phyloP scores from a whole-genome alignment of 2,888 invertebrate species.

The Pristionchus exspectatus region DNA sequence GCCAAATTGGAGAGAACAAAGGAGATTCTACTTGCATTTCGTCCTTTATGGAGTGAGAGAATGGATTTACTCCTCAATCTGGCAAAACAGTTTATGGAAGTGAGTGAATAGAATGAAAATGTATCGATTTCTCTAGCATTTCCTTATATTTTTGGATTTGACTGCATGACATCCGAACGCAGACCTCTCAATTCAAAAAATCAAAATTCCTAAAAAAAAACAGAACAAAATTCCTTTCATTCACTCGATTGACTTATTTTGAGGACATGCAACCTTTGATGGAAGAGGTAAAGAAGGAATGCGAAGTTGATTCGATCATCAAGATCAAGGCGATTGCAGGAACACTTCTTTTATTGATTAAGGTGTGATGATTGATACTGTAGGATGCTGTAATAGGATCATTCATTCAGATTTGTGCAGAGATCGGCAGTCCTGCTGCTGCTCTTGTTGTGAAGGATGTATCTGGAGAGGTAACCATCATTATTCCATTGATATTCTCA shows the following conservation, averaged over 20 bases:
- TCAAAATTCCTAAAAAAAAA: too few species aligned
- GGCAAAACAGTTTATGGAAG: slow-evolving; percentile 44
- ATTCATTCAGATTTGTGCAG: slow-evolving; percentile 26
- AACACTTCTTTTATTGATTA: neutral
- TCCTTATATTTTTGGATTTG: too few species aligned
- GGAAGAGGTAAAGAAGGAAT: slow-evolving; percentile 29
- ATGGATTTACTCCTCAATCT: slow-evolving; percentile 43
- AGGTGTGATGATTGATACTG: neutral
- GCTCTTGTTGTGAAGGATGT: neutral
- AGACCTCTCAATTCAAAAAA: too few species aligned
- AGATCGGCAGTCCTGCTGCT: neutral
- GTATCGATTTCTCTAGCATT: neutral
- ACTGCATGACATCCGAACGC: too few species aligned
- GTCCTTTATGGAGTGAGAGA: slow-evolving; percentile 34
- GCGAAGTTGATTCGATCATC: neutral
- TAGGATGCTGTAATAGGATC: neutral
- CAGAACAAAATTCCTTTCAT: too few species aligned
- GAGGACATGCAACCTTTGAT: slow-evolving; percentile 15
- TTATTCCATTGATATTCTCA: neutral
- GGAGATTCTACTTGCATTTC: slow-evolving; percentile 20
- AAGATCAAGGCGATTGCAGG: slow-evolving; percentile 13
- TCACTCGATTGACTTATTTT: too few species aligned
- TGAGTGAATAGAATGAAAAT: neutral
- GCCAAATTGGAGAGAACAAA: slow-evolving; percentile 32
- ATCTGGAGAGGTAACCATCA: neutral